These are phyloP conservation scores for Irena cyanogastra DNA, from an alignment of 2,113 vertebrate genomes.

Conservation along the genomic window DNA sequence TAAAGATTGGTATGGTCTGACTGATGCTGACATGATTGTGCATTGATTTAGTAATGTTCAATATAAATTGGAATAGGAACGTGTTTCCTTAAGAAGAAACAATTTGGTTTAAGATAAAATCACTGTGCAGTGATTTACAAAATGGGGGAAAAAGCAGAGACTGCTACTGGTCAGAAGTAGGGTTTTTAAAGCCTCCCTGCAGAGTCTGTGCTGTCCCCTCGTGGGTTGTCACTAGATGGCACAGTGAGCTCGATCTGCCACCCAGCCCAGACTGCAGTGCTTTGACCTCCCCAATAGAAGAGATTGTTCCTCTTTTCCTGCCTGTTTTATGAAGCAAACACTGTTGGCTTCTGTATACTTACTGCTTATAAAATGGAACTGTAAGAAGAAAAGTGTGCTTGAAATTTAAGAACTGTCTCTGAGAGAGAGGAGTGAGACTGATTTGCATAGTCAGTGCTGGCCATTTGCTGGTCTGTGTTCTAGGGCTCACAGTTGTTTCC, in stretches of 20 bases:
- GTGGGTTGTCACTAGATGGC: background rate
- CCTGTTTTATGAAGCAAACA: background rate
- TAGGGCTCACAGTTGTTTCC: background rate
- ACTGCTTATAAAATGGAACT: background rate
- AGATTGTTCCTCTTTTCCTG: background rate
- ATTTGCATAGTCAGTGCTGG: background rate
- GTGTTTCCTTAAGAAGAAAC: background rate
- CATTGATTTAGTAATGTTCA: background rate
- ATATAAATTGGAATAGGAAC: background rate
- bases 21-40: background rate
- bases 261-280: background rate
- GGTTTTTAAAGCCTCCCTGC: background rate
- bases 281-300: accelerated
- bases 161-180: background rate
- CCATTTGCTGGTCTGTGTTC: background rate
- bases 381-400: background rate
- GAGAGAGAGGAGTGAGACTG: background rate
- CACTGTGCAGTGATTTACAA: background rate
- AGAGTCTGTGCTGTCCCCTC: background rate
- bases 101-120: background rate
- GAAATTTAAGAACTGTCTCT: background rate
- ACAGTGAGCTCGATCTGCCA: background rate
- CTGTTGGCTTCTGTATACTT: background rate
- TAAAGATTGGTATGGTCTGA: background rate
- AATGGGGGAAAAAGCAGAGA: background rate